Conservation (phyloP, 2,113 vertebrate genomes). For the Ciconia boyciana region DNA sequence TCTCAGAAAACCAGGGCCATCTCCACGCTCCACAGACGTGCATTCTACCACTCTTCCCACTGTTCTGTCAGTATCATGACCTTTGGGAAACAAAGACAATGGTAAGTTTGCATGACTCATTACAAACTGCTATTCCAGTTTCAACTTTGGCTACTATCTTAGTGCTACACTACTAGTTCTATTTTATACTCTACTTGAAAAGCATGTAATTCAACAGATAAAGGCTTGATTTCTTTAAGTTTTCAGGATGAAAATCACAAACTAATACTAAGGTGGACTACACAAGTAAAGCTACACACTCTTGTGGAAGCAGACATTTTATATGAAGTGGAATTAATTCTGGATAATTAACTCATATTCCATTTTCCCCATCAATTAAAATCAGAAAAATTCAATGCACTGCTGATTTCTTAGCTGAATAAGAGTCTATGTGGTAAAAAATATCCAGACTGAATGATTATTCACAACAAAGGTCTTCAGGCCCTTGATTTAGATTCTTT, state of each 20-base stretch:
- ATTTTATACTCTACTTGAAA: neutral
- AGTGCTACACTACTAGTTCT: no score
- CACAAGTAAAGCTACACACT: neutral
- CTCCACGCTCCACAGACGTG: neutral
- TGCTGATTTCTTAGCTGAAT: neutral
- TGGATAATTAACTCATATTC: neutral
- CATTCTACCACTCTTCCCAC: neutral
- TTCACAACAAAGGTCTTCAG: neutral
- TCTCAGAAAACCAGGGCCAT: neutral
- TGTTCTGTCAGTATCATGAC: neutral
- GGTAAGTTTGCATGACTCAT: neutral
- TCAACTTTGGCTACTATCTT: neutral
- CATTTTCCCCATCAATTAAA: neutral
- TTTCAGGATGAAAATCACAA: neutral
- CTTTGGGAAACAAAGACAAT: neutral
- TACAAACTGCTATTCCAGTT: neutral
- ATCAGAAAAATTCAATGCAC: neutral
- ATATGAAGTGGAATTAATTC: neutral
- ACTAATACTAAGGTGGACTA: neutral
- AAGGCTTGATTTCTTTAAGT: neutral
- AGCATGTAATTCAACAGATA: neutral
- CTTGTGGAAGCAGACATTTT: neutral
- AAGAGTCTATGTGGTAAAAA: neutral
- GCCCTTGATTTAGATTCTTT: neutral
- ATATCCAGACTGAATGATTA: neutral